Evolutionary conservation across 2,113 vertebrate genomes (phyloP), one percentile per base, ranked within the genome.

Genomic region (Malurus cyaneus): DNA sequence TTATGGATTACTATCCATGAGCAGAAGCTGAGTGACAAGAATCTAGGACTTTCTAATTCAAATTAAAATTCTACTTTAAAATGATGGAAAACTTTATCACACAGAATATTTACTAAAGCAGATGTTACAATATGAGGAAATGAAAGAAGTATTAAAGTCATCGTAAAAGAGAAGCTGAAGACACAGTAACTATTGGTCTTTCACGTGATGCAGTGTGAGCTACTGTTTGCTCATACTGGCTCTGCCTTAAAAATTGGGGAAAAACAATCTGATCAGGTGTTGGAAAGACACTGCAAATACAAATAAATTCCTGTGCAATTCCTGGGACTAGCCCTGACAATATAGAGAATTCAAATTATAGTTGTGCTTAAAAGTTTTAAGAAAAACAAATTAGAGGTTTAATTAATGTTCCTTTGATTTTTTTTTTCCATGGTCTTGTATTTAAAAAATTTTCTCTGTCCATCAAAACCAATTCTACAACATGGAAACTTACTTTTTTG

Each of bases 61-160:
- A 87, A 88, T 64, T 39, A 93, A 88, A 95, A 64, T 74, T 88
- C 71, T 90, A 15, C 41, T 93, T 89, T 57, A 66, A 88, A 86
- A 82, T 56, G 1, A 76, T 72, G 19, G 59, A 77, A 86, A 70
- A 70, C 29, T 92, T 65, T 70, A 42, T 88, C 59, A 20, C 60
- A 24, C 4, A 66, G 57, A 86, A 25, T 72, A 56, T 78, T 95
- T 94, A 52, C 57, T 62, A 86, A 87, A 82, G 81, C 71, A 95
- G 60, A 88, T 85, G 54, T 89, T 94, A 82, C 34, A 80, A 62
- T 59, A 60, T 47, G 67, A 94, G 49, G 64, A 90, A 95, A 74
- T 80, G 5, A 78, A 82, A 70, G 53, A 69, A 67, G 18, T 88
- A 53, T 42, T 80, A 52, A 85, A 74, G 47, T 69, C 91, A 25